Base-by-base conservation (phyloP, 2,113 vertebrate genomes). In the Vombatus ursinus region DNA sequence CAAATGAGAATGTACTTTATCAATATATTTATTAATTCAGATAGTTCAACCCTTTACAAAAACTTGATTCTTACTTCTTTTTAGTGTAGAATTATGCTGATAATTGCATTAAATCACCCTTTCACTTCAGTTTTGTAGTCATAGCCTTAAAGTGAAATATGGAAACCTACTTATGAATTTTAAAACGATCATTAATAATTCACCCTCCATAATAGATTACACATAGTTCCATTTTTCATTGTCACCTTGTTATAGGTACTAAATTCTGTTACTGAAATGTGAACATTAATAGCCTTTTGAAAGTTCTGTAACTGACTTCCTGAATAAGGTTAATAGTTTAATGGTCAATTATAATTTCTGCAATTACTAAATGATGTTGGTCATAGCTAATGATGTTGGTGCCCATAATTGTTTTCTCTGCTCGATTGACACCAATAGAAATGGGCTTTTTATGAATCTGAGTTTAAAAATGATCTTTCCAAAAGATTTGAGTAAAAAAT, bases 271-370 rank as follows among this genome's bases (percentile, higher is more conserved):
- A 50, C 24, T 90, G 24, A 47, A 68, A 51, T 89, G 49, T 93
- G 26, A 93, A 50, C 22, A 91, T 37, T 47, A 84, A 28, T 50
- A 68, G 48, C 44, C 77, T 94, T 95, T 96, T 51, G 94, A 84
- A 96, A 95, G 94, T 90, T 94, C 92, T 77, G 4, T 54, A 91
- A 25, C 47, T 68, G 44, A 89, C 57, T 53, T 89, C 84, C 89
- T 91, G 52, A 95, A 89, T 93, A 93, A 96, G 52, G 50, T 90
- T 28, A 94, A 48, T 53, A 94, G 89, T 95, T 94, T 94, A 57
- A 94, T n/a, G 52, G 37, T 22, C 31, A 57, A 47, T 77, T 52
- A 48, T 2, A 54, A 49, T 24, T 90, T 94, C 94, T 95, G 6
- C 52, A 93, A 90, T 3, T 92, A 50, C 19, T 7, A 49, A 49